Evolutionary conservation across 2,888 invertebrate genomes (phyloP), one percentile per base, ranked within the genome.

Genomic region (Sinotaia quadrata): DNA sequence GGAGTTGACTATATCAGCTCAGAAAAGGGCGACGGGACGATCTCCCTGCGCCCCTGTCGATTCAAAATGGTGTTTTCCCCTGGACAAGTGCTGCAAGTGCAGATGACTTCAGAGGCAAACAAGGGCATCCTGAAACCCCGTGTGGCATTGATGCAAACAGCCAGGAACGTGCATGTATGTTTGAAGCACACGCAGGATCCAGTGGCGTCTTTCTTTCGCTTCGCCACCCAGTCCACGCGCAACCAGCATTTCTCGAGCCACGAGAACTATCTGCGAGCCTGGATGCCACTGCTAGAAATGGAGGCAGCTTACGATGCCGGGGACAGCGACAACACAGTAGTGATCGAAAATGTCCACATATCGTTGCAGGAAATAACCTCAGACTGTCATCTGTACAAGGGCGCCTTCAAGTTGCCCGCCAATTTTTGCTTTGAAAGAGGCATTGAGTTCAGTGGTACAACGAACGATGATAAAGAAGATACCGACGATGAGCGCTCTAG

Each of bases 261-360:
- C 60, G 31, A 31, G 27, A 33, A 60, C 12, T 60, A 44, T 34
- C 10, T 29, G 4, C 60, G n/a, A n/a, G 44, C 47, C 15, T 60
- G 81, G 81, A 29, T 75, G 31, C 79, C 78, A 2, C 41, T 81
- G 18, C 67, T 79, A 10, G 68, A 73, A 33, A 81, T 81, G 81
- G 78, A 81, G 65, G 72, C 79, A 36, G 81, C 78, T 18, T 27
- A n/a, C 31, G 47, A 49, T 4, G 47, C 60, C 12, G 60, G 60
- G 21, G 33, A n/a, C 2, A 7, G 44, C 18, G 58, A 58, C 27
- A 27, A 27, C 8, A 8, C 37, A 34, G 36, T 58, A 12, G 47
- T 47, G 24, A 49, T 60, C 8, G 60, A 60, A 5, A 29, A 47
- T 24, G 60, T 47, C n/a, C n/a, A n/a, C n/a, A n/a, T n/a, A n/a